Conservation (phyloP, 2,797 vertebrate genomes). For the Myripristis jacobus region DNA sequence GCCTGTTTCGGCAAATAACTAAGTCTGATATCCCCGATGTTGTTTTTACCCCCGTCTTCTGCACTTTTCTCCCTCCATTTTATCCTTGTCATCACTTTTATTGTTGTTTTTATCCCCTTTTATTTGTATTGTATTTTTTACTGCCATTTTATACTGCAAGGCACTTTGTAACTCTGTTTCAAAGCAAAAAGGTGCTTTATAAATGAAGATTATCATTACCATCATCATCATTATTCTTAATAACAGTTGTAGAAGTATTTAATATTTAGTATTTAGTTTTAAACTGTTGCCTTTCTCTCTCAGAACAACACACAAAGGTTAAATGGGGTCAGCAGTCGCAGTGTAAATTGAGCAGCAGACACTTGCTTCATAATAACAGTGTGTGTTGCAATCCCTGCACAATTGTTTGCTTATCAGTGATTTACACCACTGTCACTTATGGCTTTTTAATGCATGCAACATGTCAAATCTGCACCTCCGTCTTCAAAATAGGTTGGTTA, state of each 20-base stretch:
- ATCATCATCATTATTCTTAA: too few relatives aligned
- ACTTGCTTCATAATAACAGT: conserved; percentile 14
- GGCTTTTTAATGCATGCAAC: neutral
- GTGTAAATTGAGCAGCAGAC: neutral
- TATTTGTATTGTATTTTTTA: too few relatives aligned
- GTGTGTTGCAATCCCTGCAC: conserved; percentile 22
- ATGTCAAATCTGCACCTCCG: conserved; percentile 4
- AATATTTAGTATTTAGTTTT: neutral
- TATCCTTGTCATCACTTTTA: too few relatives aligned
- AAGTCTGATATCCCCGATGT: too few relatives aligned
- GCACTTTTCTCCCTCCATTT: too few relatives aligned
- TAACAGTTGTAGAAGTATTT: too few relatives aligned
- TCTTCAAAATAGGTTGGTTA: neutral
- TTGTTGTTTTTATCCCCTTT: too few relatives aligned
- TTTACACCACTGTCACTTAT: neutral
- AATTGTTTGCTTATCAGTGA: conserved; percentile 37
- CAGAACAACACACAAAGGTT: conserved; percentile 38
- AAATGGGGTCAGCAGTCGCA: conserved; percentile 34
- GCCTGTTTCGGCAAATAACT: neutral
- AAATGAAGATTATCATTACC: too few relatives aligned
- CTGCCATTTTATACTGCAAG: too few relatives aligned
- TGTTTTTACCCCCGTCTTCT: too few relatives aligned
- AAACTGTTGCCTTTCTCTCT: neutral
- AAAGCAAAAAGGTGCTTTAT: too few relatives aligned
- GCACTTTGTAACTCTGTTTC: too few relatives aligned